Conservation (phyloP, 2,113 vertebrate genomes). For the Chiloscyllium plagiosum region DNA sequence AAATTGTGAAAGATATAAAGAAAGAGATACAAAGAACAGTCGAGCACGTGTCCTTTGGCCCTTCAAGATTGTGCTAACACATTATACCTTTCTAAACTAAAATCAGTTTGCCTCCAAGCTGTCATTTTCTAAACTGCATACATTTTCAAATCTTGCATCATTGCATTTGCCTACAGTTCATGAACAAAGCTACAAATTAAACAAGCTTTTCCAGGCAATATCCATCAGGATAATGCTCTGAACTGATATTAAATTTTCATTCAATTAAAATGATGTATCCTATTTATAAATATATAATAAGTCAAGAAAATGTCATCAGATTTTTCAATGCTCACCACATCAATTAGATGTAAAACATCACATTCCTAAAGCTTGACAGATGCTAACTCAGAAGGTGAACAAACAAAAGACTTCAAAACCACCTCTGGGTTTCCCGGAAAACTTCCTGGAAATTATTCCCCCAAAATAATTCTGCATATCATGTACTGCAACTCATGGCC, state of each 20-base stretch:
- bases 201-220: neutral
- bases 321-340: neutral
- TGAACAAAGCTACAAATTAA: neutral
- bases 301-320: neutral
- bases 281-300: neutral
- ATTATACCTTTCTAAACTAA: too few species aligned
- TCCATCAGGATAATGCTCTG: neutral
- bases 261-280: neutral
- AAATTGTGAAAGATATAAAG: too few species aligned
- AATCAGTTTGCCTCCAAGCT: too few species aligned
- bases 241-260: neutral
- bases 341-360: neutral
- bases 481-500: neutral
- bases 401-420: neutral
- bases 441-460: neutral
- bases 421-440: neutral
- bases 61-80: too few species aligned
- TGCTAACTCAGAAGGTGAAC: neutral
- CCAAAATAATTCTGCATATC: neutral
- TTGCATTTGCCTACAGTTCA: neutral
- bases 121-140: neutral
- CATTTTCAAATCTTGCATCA: neutral
- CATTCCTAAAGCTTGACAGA: neutral
- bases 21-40: too few species aligned
- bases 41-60: too few species aligned